These are phyloP conservation scores for Mareca penelope DNA, from an alignment of 2,797 vertebrate species.

Conservation along the genomic window DNA sequence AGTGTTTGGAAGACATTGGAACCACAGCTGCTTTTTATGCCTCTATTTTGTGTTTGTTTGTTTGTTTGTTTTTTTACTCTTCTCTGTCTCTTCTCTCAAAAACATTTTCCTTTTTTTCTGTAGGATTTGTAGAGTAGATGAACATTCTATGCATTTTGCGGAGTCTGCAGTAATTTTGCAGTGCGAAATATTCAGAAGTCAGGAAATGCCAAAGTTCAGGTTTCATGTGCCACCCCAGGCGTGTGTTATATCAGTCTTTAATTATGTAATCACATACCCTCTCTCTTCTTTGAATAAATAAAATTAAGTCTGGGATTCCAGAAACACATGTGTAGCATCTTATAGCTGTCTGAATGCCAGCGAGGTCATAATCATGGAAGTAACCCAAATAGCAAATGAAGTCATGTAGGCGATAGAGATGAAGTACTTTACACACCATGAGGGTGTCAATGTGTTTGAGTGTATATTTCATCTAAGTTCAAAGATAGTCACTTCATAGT, in stretches of 20 bases:
- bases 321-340: neutral
- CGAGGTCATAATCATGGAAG: neutral
- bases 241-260: neutral
- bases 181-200: neutral
- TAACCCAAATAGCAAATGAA: conserved; percentile 6
- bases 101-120: neutral
- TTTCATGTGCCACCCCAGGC: neutral
- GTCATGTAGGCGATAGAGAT: neutral
- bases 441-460: neutral
- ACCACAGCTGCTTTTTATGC: neutral
- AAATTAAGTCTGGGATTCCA: neutral
- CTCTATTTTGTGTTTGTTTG: neutral
- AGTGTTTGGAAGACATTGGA: neutral
- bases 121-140: neutral
- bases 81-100: neutral
- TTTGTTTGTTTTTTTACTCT: neutral
- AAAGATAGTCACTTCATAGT: neutral
- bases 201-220: neutral
- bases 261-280: neutral
- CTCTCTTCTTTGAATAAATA: neutral
- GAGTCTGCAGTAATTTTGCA: neutral
- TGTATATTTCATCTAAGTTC: neutral
- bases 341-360: neutral
- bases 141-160: neutral
- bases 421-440: neutral